A percentile compares a stretch with the other conserved stretches of the same genome.
phyloP scores from a whole-genome alignment of 1,140 invertebrate species.

The Eufriesea mexicana region DNA sequence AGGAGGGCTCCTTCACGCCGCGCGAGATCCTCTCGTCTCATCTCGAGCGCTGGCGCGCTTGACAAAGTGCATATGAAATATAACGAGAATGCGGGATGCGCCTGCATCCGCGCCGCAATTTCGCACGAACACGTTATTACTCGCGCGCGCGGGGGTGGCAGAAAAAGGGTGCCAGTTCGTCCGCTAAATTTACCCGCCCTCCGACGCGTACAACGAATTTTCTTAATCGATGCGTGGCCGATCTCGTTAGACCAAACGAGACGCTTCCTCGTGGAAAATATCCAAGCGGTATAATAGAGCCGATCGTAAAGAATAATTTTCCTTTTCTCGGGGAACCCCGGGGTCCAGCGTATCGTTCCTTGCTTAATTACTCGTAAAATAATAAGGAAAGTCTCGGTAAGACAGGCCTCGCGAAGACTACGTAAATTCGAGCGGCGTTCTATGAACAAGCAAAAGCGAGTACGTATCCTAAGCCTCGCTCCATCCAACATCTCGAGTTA shows the following conservation, averaged over 20 bases:
- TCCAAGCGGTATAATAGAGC: too few relatives aligned
- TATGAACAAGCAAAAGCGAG: too few relatives aligned
- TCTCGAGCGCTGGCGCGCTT: conserved; percentile 35
- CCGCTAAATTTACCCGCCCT: background rate
- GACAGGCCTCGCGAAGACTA: too few relatives aligned
- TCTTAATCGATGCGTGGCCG: background rate
- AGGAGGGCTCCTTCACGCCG: conserved; percentile 41
- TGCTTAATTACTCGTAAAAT: too few relatives aligned
- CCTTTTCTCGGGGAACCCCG: too few relatives aligned
- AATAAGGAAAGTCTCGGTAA: too few relatives aligned
- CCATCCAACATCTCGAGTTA: too few relatives aligned
- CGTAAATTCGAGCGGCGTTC: too few relatives aligned
- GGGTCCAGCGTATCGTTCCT: too few relatives aligned
- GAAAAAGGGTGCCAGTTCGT: background rate
- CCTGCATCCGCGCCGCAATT: conserved; percentile 27
- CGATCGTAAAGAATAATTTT: too few relatives aligned
- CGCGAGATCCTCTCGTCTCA: conserved; percentile 24
- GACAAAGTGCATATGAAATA: conserved; percentile 51
- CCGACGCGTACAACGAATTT: background rate
- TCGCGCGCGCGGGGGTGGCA: background rate
- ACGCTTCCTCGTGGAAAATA: too few relatives aligned
- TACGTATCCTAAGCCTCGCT: too few relatives aligned
- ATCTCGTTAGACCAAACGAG: background rate
- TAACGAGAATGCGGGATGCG: conserved; percentile 44
- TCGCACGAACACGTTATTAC: conserved; percentile 46